A percentile compares a stretch with the other conserved stretches of the same genome.
These are phyloP conservation scores for Drosophila mauritiana DNA, from an alignment of 1,140 invertebrate genomes.

Conservation along the genomic window DNA sequence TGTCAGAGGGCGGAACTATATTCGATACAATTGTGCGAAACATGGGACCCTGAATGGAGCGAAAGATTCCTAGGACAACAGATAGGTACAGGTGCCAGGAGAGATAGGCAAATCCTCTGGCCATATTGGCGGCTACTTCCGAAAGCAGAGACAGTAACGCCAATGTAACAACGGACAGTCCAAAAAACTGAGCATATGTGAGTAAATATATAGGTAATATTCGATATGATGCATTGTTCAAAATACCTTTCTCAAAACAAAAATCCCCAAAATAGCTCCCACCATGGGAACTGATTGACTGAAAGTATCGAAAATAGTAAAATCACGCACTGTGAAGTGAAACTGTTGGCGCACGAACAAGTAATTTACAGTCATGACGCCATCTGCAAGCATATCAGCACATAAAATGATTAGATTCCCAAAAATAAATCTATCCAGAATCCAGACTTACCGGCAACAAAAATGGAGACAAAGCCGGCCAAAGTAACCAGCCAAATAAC, in stretches of 20 bases:
- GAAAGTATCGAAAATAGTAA: constrained; percentile 86
- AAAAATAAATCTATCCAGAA: background rate
- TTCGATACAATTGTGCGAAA: constrained; percentile 88
- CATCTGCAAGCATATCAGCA: constrained; percentile 51
- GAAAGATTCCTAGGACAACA: constrained; percentile 85
- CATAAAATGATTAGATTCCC: constrained; percentile 9
- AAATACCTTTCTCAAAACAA: constrained; percentile 85
- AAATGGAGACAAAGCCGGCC: constrained; percentile 86
- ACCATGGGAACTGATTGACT: constrained; percentile 85
- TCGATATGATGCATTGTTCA: too few relatives aligned
- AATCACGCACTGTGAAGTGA: constrained; percentile 88
- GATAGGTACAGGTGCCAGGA: constrained; percentile 88
- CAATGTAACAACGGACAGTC: constrained; percentile 66
- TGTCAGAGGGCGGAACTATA: constrained; percentile 87
- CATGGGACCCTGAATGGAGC: constrained; percentile 86
- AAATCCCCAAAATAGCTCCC: constrained; percentile 85
- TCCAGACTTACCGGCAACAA: constrained; percentile 84
- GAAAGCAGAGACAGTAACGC: constrained; percentile 74
- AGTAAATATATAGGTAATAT: too few relatives aligned
- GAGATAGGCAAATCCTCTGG: constrained; percentile 85
- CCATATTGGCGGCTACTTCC: constrained; percentile 81
- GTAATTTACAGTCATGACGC: constrained; percentile 86
- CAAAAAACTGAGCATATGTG: constrained; percentile 52
- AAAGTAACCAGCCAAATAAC: constrained; percentile 87
- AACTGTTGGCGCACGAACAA: constrained; percentile 88